phyloP scores from a whole-genome alignment of 1,140 invertebrate genomes.

The Leucophenga varia region DNA sequence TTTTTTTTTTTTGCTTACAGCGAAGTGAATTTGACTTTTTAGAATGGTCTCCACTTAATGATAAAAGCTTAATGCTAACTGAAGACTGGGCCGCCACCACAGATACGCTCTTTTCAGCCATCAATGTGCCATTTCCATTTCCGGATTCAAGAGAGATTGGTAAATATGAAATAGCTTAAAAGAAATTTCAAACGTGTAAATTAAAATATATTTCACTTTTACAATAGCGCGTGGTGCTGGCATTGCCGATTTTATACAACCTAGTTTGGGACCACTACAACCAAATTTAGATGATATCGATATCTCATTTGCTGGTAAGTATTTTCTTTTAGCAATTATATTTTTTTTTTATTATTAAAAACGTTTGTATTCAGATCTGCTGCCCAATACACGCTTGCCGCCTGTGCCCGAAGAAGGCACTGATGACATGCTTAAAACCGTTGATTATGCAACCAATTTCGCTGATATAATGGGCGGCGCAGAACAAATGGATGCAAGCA shows the following conservation, averaged over 20 bases:
- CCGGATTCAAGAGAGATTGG: constrained; percentile 95
- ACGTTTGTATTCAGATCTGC: constrained; percentile 42
- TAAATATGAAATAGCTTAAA: constrained; percentile 56
- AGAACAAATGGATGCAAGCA: constrained; percentile 32
- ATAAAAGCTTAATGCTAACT: constrained; percentile 69
- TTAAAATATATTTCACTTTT: neutral
- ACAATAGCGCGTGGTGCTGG: constrained; percentile 65
- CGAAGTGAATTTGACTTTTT: constrained; percentile 78
- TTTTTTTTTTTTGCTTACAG: constrained; percentile 58
- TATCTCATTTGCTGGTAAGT: constrained; percentile 76
- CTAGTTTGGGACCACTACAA: constrained; percentile 92
- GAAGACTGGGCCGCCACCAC: constrained; percentile 74
- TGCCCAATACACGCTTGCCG: constrained; percentile 56
- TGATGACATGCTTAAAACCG: constrained; percentile 51
- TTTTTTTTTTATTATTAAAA: too few species aligned
- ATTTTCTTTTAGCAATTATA: too few species aligned
- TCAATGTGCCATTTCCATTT: constrained; percentile 90
- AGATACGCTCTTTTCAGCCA: constrained; percentile 86
- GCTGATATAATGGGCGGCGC: constrained; percentile 44
- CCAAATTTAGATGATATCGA: constrained; percentile 96
- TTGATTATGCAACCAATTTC: constrained; percentile 41
- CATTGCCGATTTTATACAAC: constrained; percentile 96
- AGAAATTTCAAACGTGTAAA: neutral
- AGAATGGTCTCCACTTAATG: constrained; percentile 72
- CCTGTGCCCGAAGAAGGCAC: constrained; percentile 61